A percentile compares a stretch with the other conserved stretches of the same genome.
phyloP scores from a whole-genome alignment of 2,113 vertebrate species.

The Tenebrosternarchus preto region DNA sequence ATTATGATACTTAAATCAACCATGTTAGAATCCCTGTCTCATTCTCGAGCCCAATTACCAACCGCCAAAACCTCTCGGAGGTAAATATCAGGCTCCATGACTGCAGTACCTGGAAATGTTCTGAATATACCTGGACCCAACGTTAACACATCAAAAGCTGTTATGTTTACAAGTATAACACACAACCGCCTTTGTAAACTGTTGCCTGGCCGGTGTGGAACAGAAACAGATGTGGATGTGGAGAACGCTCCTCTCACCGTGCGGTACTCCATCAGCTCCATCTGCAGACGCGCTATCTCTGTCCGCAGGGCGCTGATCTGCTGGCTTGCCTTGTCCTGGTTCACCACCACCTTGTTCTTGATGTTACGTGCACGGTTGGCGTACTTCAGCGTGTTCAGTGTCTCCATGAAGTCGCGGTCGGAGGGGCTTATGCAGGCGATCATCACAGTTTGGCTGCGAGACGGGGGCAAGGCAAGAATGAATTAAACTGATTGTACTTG shows the following conservation, averaged over 20 bases:
- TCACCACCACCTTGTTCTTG: conserved; percentile 95
- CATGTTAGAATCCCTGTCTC: too few relatives aligned
- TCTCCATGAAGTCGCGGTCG: conserved; percentile 98
- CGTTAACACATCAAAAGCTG: too few relatives aligned
- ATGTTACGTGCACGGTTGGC: conserved; percentile 96
- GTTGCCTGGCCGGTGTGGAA: too few relatives aligned
- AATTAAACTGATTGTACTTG: neutral
- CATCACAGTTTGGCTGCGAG: conserved; percentile 92
- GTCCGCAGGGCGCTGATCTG: conserved; percentile 91
- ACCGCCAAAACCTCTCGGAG: too few relatives aligned
- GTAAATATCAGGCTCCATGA: too few relatives aligned
- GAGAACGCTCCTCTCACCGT: conserved; percentile 77
- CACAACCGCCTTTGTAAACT: too few relatives aligned
- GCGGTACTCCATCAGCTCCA: conserved; percentile 98
- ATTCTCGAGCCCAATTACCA: too few relatives aligned
- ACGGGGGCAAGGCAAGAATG: neutral
- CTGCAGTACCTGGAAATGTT: too few relatives aligned
- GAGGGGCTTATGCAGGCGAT: conserved; percentile 96
- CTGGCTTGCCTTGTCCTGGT: conserved; percentile 96
- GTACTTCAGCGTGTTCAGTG: conserved; percentile 91
- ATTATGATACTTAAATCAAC: too few relatives aligned
- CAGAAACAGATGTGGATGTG: too few relatives aligned
- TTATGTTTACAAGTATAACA: too few relatives aligned
- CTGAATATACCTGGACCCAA: too few relatives aligned
- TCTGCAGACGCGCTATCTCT: conserved; percentile 92